Conservation (phyloP, 2,113 vertebrate genomes). For the Mustela lutreola region DNA sequence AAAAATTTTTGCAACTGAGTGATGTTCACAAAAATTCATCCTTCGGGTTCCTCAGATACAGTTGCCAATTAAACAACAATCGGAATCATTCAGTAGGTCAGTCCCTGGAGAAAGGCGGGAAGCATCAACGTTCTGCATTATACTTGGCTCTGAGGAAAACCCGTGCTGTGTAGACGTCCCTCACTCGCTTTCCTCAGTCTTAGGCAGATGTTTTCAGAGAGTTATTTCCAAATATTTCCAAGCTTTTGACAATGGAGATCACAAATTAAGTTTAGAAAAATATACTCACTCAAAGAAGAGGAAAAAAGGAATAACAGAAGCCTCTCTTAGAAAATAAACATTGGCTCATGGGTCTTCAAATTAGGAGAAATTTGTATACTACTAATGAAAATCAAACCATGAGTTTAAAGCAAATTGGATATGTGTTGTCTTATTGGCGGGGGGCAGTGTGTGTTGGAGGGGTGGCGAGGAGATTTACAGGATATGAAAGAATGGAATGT, state of each 20-base stretch:
- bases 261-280: slow-evolving; percentile 36
- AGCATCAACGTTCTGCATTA: fast-evolving
- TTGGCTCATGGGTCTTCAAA: neutral
- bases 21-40: neutral
- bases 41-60: neutral
- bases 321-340: neutral
- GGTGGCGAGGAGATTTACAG: neutral
- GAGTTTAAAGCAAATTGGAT: neutral
- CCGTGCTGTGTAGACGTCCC: fast-evolving
- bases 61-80: neutral
- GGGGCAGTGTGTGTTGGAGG: no score
- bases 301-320: neutral
- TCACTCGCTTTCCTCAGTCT: neutral
- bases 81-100: neutral
- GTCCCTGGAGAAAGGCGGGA: no score
- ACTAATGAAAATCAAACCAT: neutral
- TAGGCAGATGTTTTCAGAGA: neutral
- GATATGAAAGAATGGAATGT: neutral
- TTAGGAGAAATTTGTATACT: neutral
- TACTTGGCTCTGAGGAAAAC: neutral
- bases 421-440: neutral
- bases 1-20: slow-evolving; percentile 11
- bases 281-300: neutral
- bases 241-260: slow-evolving; percentile 15
- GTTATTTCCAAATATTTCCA: slow-evolving; percentile 35